Conservation (phyloP, 2,888 invertebrate species). For the Smittia sp. region DNA sequence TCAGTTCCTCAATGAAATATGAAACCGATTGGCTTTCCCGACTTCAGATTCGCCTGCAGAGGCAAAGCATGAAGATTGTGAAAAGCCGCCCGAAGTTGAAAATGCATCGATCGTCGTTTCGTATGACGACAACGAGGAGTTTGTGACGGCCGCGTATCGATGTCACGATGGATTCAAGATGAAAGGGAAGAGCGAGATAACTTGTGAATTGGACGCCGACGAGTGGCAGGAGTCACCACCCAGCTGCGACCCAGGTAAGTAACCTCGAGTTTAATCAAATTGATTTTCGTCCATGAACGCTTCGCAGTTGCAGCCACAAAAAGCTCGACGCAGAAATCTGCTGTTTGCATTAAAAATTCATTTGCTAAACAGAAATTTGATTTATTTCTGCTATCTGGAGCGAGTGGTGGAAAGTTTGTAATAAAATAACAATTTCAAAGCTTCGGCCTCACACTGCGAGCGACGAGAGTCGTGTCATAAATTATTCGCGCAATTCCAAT, state of each 20-base stretch:
- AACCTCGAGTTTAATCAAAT: neutral
- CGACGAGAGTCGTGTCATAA: neutral
- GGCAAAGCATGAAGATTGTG: slow-evolving; percentile 47
- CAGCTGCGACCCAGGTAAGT: slow-evolving; percentile 46
- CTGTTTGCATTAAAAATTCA: slow-evolving; percentile 34
- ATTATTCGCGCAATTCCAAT: slow-evolving; percentile 7
- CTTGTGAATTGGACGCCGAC: slow-evolving; percentile 50
- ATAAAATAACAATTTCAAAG: slow-evolving; percentile 20
- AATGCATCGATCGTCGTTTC: slow-evolving; percentile 47
- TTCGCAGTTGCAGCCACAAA: neutral
- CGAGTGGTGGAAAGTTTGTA: slow-evolving; percentile 4
- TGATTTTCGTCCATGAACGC: neutral
- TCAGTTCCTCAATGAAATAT: neutral
- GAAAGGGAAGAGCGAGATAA: slow-evolving; percentile 47
- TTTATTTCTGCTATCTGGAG: slow-evolving; percentile 17
- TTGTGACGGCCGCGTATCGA: slow-evolving; percentile 50
- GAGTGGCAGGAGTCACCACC: slow-evolving; percentile 51
- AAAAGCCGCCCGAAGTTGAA: slow-evolving; percentile 48
- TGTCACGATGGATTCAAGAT: slow-evolving; percentile 49
- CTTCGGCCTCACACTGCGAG: neutral
- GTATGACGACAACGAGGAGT: slow-evolving; percentile 46
- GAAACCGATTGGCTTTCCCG: neutral
- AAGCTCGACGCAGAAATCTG: slow-evolving; percentile 24
- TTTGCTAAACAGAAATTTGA: slow-evolving; percentile 26
- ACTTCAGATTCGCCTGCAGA: neutral